A percentile compares a stretch with the other conserved stretches of the same genome.
Evolutionary conservation across 2,113 vertebrate species (phyloP).

Genomic region (Lucifuga dentata): DNA sequence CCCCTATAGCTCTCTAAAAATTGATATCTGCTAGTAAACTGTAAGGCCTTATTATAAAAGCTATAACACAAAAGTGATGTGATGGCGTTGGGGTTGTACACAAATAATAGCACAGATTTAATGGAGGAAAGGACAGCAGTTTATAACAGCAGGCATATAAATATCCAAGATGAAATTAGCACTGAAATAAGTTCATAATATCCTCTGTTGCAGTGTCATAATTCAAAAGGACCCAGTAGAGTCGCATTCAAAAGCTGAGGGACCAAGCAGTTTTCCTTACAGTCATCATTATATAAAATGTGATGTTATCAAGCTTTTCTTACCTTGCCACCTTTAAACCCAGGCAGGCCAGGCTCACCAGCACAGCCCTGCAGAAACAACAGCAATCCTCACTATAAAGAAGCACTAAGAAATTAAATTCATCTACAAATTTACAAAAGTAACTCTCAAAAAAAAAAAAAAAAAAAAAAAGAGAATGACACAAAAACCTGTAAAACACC

Average conservation of each 20-base stretch:
- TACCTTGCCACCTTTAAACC: slow-evolving; percentile 91
- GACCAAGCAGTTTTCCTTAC: neutral
- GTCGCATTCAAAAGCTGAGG: neutral
- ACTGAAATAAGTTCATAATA: slow-evolving; percentile 4
- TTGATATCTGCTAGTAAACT: too few species aligned
- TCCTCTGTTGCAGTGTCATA: slow-evolving; percentile 7
- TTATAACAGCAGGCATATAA: slow-evolving; percentile 24
- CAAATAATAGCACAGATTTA: slow-evolving; percentile 6
- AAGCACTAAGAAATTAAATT: too few species aligned
- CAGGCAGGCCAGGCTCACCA: slow-evolving; percentile 83
- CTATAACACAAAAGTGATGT: neutral
- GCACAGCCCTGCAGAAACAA: slow-evolving; percentile 82
- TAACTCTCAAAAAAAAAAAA: too few species aligned
- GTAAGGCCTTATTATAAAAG: too few species aligned
- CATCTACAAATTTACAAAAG: too few species aligned
- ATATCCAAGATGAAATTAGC: slow-evolving; percentile 25
- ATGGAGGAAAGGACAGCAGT: neutral
- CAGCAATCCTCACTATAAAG: slow-evolving; percentile 3
- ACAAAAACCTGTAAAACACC: too few species aligned
- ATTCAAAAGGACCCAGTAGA: slow-evolving; percentile 20
- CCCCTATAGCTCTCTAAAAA: too few species aligned
- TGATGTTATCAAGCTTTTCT: slow-evolving; percentile 43
- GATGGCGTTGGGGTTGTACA: neutral
- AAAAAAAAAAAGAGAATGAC: too few species aligned
- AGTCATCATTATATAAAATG: slow-evolving; percentile 5